Evolutionary conservation across 2,888 invertebrate genomes (phyloP).

Genomic region (Proisotoma minuta): DNA sequence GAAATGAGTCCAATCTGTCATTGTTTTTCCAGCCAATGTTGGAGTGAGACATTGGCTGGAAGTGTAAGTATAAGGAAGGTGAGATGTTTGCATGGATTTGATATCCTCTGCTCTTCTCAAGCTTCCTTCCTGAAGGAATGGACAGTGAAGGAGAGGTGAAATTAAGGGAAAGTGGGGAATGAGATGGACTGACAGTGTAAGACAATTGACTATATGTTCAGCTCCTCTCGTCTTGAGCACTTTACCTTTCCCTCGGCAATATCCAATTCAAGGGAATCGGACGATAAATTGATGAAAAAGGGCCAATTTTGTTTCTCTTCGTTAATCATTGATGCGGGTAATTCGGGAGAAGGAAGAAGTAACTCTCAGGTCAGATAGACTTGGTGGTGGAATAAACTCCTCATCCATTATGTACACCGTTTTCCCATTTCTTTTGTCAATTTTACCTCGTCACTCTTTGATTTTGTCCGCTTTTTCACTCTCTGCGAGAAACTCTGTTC

Average conservation of each 20-base stretch:
- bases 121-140: background rate
- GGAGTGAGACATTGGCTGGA: background rate
- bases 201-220: constrained; percentile 22
- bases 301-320: constrained; percentile 47
- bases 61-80: constrained; percentile 16
- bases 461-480: constrained; percentile 45
- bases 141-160: constrained; percentile 11
- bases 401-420: constrained; percentile 46
- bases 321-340: constrained; percentile 47
- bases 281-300: constrained; percentile 49
- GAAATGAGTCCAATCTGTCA: too few species aligned
- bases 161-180: constrained; percentile 6
- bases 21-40: too few species aligned
- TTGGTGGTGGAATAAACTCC: constrained; percentile 12
- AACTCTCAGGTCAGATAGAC: constrained; percentile 14
- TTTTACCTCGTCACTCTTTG: constrained; percentile 49
- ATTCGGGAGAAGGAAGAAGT: constrained; percentile 37
- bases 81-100: constrained; percentile 15
- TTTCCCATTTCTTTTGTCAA: constrained; percentile 48
- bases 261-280: constrained; percentile 47
- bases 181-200: constrained; percentile 15
- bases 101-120: background rate
- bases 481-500: constrained; percentile 45
- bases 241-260: constrained; percentile 38
- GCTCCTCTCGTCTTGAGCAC: background rate